Conservation (phyloP, 2,888 invertebrate species). For the Rhorus exstirpatorius region DNA sequence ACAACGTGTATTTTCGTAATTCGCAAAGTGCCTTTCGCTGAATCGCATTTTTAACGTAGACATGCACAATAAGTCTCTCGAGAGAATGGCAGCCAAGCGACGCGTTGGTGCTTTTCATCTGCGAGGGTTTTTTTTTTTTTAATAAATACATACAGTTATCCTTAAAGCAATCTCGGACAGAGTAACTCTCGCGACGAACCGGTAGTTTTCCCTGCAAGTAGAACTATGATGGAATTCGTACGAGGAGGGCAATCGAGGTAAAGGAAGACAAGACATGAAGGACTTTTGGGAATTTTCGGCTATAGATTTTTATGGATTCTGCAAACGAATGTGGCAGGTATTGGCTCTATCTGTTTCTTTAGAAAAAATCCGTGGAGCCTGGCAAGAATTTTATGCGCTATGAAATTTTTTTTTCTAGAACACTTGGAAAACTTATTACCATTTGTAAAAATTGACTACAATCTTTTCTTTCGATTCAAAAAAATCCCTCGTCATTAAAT, state of each 20-base stretch:
- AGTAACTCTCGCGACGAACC: background rate
- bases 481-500: background rate
- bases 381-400: background rate
- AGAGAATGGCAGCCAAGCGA: constrained; percentile 45
- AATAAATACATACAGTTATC: constrained; percentile 58
- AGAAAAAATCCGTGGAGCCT: background rate
- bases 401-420: background rate
- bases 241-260: constrained; percentile 6
- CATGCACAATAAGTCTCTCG: constrained; percentile 31
- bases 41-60: constrained; percentile 66
- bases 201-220: constrained; percentile 26
- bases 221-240: constrained; percentile 41
- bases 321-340: constrained; percentile 33
- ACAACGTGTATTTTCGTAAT: constrained; percentile 59
- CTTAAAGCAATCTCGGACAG: constrained; percentile 27
- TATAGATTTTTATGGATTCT: constrained; percentile 35
- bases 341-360: constrained; percentile 2
- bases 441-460: background rate
- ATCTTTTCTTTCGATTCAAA: background rate
- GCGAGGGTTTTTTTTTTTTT: constrained; percentile 52
- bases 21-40: constrained; percentile 63
- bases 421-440: background rate
- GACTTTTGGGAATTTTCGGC: constrained; percentile 36
- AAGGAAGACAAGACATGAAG: constrained; percentile 12
- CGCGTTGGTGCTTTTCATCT: constrained; percentile 25